Evolutionary conservation across 2,797 vertebrate genomes (phyloP), one percentile per base, ranked within the genome.

Genomic region (Melanogrammus aeglefinus): DNA sequence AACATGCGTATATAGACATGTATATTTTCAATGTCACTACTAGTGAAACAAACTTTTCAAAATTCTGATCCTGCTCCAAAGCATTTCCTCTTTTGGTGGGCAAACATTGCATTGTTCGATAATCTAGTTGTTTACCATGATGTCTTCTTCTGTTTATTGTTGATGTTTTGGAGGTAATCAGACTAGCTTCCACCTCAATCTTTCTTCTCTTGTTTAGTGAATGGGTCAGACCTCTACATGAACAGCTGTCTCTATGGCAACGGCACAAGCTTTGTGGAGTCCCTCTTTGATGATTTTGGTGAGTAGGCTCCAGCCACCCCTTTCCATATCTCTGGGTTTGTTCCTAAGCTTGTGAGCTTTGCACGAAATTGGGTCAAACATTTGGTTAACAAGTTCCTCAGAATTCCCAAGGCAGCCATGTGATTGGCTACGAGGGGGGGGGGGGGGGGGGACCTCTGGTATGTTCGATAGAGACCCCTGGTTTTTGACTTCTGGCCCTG

Each of bases 211-310:
- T 77, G 88, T 85, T 29, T 92, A 99, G 97, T 94, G 78, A 96
- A 96, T 82, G 95, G 96, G 7, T 86, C 94, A 76, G 96, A 96
- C 33, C 95, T 96, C 86, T 99, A 99, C 0, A 94, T 98, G 95
- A 99, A 99, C 94, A 97, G 97, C 0, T 94, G 95, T 0, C 94
- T 96, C 76, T 95, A 97, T 80, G 94, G 96, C 90, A 97, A 97
- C 3, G 97, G 98, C 85, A 98, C 98, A 74, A 99, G 98, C 91
- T 99, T 99, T 3, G 97, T 99, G 78, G 98, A 98, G 90, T 99
- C 98, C 29, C 94, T 99, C 77, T 99, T 99, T 84, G 97, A 99
- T 81, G 96, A 96, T 85, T 99, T 99, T 75, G 97, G 98, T 98
- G 93, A 1, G 94, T 82, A 27, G 0, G 76, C 6, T 27, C 16